phyloP scores from a whole-genome alignment of 2,797 vertebrate species.

The Dendrocincla fuliginosa region DNA sequence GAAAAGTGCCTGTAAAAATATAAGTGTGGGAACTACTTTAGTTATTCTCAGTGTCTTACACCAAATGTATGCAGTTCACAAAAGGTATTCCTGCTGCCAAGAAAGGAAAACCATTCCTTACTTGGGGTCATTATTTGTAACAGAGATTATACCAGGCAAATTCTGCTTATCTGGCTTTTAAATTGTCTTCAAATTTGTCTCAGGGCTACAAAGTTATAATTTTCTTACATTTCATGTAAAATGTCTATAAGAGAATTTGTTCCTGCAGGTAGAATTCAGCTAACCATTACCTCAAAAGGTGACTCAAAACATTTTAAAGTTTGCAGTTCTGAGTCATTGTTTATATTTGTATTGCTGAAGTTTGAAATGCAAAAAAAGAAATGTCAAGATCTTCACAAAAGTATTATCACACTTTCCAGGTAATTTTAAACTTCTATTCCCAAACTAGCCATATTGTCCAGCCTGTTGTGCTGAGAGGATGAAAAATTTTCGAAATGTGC shows the following conservation, averaged over 20 bases:
- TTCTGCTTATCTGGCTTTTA: neutral
- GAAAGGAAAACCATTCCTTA: neutral
- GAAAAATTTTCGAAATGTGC: neutral
- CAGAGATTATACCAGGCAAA: neutral
- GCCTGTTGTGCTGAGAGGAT: neutral
- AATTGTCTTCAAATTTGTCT: neutral
- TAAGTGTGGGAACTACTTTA: neutral
- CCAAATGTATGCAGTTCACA: neutral
- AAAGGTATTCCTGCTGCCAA: neutral
- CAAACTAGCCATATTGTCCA: neutral
- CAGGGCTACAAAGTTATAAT: neutral
- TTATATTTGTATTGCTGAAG: neutral
- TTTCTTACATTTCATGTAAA: neutral
- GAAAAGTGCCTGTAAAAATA: neutral
- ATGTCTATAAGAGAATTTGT: neutral
- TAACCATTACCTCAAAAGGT: neutral
- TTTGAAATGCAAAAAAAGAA: neutral
- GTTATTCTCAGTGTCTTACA: neutral
- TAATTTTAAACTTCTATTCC: neutral
- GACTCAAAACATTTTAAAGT: slow-evolving; percentile 6
- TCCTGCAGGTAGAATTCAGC: neutral
- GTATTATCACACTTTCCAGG: neutral
- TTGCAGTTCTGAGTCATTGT: neutral
- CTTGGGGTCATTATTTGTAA: neutral
- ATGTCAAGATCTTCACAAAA: neutral